Evolutionary conservation across 2,113 vertebrate species (phyloP), one percentile per base, ranked within the genome.

Genomic region (Microtus ochrogaster): DNA sequence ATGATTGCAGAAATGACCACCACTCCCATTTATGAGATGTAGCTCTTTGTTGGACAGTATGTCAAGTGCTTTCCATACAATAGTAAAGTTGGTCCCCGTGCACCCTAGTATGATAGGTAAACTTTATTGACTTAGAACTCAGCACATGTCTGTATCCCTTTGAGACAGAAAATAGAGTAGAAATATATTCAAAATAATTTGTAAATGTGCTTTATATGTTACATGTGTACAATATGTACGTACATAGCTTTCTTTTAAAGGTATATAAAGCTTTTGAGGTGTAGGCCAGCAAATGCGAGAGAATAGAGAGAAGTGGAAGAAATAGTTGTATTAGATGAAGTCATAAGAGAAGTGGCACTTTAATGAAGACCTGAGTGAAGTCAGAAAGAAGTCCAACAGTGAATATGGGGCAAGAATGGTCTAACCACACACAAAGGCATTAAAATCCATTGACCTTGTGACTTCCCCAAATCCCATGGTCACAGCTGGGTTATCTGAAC

Each of bases 111-210:
- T 66, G n/a, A 83, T 24, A 86, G 7, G 16, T 65, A 91, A 17
- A n/a, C 22, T 88, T 74, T 55, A 55, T 4, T 88, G 33, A 77
- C 30, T 52, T 61, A 78, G 5, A 16, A 77, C n/a, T 72, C 8
- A 61, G 14, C 0, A 19, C 10, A 82, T 1, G 76, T 26, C 52
- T 78, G 61, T 81, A 10, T 81, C 28, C 10, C 49, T 91, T 91
- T 90, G 88, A 81, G 76, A 89, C 47, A 89, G 1, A 24, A 26
- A 95, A 58, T 4, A 90, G 1, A 76, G 22, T 72, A 92, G n/a
- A 84, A 85, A 65, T 22, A 79, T 10, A 70, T 4, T 68, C 4
- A 72, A 90, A 81, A n/a, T 33, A 70, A 55, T 81, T 24, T 11
- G 44, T 55, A 3, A 5, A 22, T 72, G 9, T 19, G 36, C 7